Evolutionary conservation across 2,797 vertebrate genomes (phyloP).

Genomic region (Artibeus lituratus): DNA sequence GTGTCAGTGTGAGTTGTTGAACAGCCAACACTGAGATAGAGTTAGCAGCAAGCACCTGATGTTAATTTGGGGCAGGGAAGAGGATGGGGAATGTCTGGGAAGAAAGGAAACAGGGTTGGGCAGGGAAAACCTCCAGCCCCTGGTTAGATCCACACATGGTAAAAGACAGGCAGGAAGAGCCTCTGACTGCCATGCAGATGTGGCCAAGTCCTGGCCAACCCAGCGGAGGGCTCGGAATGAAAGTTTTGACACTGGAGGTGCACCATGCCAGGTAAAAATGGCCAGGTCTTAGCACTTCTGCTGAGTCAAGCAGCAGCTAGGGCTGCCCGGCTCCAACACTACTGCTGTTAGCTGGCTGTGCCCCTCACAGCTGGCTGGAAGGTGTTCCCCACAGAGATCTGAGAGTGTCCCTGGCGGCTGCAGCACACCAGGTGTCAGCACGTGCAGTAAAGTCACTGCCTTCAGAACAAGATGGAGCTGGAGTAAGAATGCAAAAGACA

Average conservation of each 20-base stretch:
- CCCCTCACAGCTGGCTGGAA: background rate
- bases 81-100: background rate
- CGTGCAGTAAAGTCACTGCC: background rate
- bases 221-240: background rate
- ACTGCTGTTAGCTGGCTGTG: background rate
- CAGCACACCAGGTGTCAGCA: rapidly evolving
- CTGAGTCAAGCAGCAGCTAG: background rate
- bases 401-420: background rate
- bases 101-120: background rate
- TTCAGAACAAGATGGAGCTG: background rate
- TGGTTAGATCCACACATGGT: background rate
- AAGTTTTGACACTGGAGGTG: background rate
- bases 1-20: background rate
- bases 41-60: too few relatives aligned
- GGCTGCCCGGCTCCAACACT: background rate
- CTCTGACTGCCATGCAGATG: rapidly evolving
- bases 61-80: background rate
- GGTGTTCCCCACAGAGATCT: background rate
- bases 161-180: background rate
- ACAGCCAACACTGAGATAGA: background rate
- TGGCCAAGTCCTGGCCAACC: background rate
- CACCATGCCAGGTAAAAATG: background rate
- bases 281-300: background rate
- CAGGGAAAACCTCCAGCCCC: too few relatives aligned
- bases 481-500: background rate